Evolutionary conservation across 2,113 vertebrate species (phyloP).

Genomic region (Clarias magur): DNA sequence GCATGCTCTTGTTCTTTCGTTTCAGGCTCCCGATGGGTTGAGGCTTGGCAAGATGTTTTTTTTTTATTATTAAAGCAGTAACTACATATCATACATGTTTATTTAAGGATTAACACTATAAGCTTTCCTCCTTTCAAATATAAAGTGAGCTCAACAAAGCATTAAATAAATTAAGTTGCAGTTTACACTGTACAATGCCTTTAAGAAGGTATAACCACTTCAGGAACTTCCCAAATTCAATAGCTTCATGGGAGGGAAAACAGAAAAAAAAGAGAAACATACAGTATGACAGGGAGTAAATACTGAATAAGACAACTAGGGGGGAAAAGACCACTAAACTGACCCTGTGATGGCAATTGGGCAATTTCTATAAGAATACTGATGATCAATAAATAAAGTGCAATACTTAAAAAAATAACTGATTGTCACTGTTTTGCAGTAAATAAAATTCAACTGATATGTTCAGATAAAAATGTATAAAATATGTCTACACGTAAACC

Average conservation of each 20-base stretch:
- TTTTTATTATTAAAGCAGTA: slow-evolving; percentile 1
- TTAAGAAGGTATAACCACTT: slow-evolving; percentile 14
- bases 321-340: slow-evolving; percentile 14
- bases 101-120: slow-evolving; percentile 18
- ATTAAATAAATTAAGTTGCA: slow-evolving; percentile 74
- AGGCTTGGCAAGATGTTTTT: slow-evolving; percentile 5
- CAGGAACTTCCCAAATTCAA: slow-evolving; percentile 41
- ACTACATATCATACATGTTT: slow-evolving; percentile 38
- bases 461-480: neutral
- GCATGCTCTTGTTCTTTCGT: neutral
- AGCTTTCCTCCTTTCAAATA: slow-evolving; percentile 6
- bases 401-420: slow-evolving; percentile 64
- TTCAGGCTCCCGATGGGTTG: slow-evolving; percentile 6
- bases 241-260: slow-evolving; percentile 32
- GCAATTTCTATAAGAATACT: slow-evolving; percentile 65
- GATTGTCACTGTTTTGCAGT: slow-evolving; percentile 1
- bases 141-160: slow-evolving; percentile 47
- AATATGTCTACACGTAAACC: neutral
- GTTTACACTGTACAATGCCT: slow-evolving; percentile 63
- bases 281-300: neutral
- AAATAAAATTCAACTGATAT: slow-evolving; percentile 1
- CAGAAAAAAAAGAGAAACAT: neutral
- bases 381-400: slow-evolving; percentile 75
- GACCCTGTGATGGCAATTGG: slow-evolving; percentile 16
- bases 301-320: slow-evolving; percentile 10